Evolutionary conservation across 2,888 invertebrate genomes (phyloP).

Genomic region (Dichetophora obliterata): DNA sequence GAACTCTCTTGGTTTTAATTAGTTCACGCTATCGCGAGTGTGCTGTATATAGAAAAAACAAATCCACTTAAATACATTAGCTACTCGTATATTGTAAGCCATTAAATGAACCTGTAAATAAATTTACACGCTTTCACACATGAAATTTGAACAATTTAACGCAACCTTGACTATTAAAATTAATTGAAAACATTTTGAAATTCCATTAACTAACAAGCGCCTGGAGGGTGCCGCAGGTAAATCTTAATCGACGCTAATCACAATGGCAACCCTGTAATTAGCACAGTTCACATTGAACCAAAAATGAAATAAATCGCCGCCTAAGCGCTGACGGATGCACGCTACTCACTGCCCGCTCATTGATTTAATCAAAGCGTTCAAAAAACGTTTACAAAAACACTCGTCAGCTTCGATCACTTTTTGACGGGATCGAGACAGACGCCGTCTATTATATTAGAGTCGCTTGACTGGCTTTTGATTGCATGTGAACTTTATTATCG

Average conservation of each 20-base stretch:
- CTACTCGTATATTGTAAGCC: neutral
- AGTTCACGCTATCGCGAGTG: too few species aligned
- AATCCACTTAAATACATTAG: neutral
- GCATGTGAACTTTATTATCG: constrained; percentile 7
- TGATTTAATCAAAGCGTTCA: constrained; percentile 14
- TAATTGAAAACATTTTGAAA: constrained; percentile 1
- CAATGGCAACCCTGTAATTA: constrained; percentile 23
- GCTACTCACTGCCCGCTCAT: neutral
- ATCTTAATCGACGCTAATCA: constrained; percentile 30
- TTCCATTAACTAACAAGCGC: neutral
- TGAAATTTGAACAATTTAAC: neutral
- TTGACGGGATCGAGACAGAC: neutral
- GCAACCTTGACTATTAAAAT: neutral
- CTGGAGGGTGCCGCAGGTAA: neutral
- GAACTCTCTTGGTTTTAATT: too few species aligned
- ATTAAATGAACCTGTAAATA: neutral
- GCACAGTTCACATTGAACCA: neutral
- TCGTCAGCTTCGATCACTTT: too few species aligned
- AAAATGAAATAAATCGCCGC: neutral
- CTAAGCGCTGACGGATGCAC: neutral
- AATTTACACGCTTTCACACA: neutral
- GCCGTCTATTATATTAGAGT: neutral
- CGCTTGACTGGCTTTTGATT: constrained; percentile 14
- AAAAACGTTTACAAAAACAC: neutral
- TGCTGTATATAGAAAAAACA: too few species aligned